A percentile compares a stretch with the other conserved stretches of the same genome.
phyloP scores from a whole-genome alignment of 2,113 vertebrate species.

The Mola mola region DNA sequence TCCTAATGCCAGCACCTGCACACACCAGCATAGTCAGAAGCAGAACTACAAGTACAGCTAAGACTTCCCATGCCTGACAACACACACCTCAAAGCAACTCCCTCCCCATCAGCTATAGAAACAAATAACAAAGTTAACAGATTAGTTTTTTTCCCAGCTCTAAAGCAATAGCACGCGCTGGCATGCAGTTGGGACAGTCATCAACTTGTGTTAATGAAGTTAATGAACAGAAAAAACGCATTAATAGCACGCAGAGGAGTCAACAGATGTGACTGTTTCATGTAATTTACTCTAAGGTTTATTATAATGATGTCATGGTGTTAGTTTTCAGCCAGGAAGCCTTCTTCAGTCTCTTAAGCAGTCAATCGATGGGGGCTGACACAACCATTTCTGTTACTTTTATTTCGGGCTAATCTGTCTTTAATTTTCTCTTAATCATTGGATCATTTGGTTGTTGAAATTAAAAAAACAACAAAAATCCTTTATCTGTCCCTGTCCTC shows the following conservation, averaged over 20 bases:
- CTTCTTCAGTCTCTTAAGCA: background rate
- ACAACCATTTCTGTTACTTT: background rate
- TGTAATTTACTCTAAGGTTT: constrained; percentile 40
- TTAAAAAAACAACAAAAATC: too few relatives aligned
- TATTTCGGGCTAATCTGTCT: background rate
- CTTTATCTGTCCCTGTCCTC: too few relatives aligned
- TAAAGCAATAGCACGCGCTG: constrained; percentile 27
- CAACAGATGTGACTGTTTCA: constrained; percentile 48
- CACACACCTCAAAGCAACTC: constrained; percentile 14
- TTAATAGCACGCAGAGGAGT: constrained; percentile 18
- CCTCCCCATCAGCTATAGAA: constrained; percentile 29
- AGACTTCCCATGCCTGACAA: constrained; percentile 41
- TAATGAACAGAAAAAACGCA: constrained; percentile 35
- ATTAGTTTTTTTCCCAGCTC: constrained; percentile 33
- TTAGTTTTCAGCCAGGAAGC: background rate
- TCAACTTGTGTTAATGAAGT: constrained; percentile 50
- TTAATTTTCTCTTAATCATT: too few relatives aligned
- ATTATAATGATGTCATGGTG: background rate
- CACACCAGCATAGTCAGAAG: constrained; percentile 29
- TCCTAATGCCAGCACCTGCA: constrained; percentile 45
- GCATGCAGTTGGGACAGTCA: constrained; percentile 4
- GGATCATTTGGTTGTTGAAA: too few relatives aligned
- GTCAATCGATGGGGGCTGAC: background rate
- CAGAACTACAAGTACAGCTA: constrained; percentile 41
- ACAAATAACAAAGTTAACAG: constrained; percentile 14